phyloP scores from a whole-genome alignment of 2,113 vertebrate genomes.

The Anoplopoma fimbria region DNA sequence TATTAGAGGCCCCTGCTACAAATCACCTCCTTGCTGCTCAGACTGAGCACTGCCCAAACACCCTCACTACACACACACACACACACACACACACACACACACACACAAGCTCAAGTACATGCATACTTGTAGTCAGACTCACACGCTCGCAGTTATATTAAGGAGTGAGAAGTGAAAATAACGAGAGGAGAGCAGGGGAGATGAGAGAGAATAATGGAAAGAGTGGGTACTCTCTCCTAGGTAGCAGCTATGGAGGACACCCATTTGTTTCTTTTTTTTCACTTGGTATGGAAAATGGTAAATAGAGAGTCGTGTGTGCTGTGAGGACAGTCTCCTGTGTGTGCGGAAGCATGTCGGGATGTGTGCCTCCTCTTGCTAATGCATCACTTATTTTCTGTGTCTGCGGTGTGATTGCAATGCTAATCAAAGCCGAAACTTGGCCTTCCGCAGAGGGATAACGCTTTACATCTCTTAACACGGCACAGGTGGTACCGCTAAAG shows the following conservation, averaged over 20 bases:
- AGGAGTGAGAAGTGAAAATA: constrained; percentile 72
- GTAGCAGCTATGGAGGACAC: constrained; percentile 64
- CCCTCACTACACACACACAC: constrained; percentile 26
- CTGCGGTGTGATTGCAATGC: constrained; percentile 39
- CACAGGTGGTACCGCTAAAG: constrained; percentile 61
- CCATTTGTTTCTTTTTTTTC: constrained; percentile 48
- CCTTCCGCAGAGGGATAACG: constrained; percentile 40
- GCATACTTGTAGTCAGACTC: constrained; percentile 41
- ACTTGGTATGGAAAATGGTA: constrained; percentile 40
- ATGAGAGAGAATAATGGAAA: constrained; percentile 78
- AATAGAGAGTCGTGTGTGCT: constrained; percentile 28
- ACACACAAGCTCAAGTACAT: constrained; percentile 6
- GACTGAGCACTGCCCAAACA: constrained; percentile 50
- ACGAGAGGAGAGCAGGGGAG: constrained; percentile 60
- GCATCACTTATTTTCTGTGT: constrained; percentile 40
- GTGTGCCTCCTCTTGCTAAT: constrained; percentile 47
- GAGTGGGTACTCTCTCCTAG: constrained; percentile 56
- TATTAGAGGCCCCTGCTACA: constrained; percentile 69
- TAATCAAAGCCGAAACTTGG: constrained; percentile 70
- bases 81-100: constrained; percentile 27
- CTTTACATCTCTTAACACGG: constrained; percentile 67
- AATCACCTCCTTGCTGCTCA: constrained; percentile 70
- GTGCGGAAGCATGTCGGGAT: constrained; percentile 24
- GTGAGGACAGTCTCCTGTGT: constrained; percentile 39
- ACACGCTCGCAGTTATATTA: constrained; percentile 38